phyloP scores from a whole-genome alignment of 2,797 vertebrate genomes.

The Rhinophrynus dorsalis region DNA sequence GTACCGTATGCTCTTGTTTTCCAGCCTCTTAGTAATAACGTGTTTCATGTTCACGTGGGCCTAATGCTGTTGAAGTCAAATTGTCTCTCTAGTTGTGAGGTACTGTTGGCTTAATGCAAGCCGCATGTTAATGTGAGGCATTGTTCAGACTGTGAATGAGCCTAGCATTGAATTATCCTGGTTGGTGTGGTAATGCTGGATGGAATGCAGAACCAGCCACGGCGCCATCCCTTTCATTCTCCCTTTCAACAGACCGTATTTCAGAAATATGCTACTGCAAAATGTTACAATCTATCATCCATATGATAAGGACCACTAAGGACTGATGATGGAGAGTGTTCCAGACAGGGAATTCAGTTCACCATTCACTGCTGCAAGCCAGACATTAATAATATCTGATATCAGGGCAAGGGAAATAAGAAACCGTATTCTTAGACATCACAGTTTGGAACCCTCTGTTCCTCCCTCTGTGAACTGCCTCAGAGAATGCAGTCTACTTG shows the following conservation, averaged over 20 bases:
- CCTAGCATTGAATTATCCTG: slow-evolving; percentile 16
- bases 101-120: slow-evolving; percentile 1
- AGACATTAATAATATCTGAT: slow-evolving; percentile 45
- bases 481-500: too few species aligned
- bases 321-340: slow-evolving; percentile 51
- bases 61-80: not conserved
- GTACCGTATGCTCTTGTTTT: too few species aligned
- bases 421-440: too few species aligned
- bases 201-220: slow-evolving; percentile 46
- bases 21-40: not conserved
- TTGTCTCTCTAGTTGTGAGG: slow-evolving; percentile 26
- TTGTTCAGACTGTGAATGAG: not conserved
- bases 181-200: slow-evolving; percentile 17
- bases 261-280: slow-evolving; percentile 49
- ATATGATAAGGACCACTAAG: slow-evolving; percentile 51
- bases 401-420: too few species aligned
- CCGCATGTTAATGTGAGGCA: slow-evolving; percentile 15
- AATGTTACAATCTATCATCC: slow-evolving; percentile 58
- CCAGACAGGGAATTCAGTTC: slow-evolving; percentile 47
- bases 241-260: slow-evolving; percentile 30
- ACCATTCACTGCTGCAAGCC: slow-evolving; percentile 55
- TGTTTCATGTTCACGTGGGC: not conserved
- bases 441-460: too few species aligned
- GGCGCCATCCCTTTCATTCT: slow-evolving; percentile 52
- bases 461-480: too few species aligned